Base-by-base conservation (phyloP, 1,140 invertebrate genomes). In the Trissolcus basalis region DNA sequence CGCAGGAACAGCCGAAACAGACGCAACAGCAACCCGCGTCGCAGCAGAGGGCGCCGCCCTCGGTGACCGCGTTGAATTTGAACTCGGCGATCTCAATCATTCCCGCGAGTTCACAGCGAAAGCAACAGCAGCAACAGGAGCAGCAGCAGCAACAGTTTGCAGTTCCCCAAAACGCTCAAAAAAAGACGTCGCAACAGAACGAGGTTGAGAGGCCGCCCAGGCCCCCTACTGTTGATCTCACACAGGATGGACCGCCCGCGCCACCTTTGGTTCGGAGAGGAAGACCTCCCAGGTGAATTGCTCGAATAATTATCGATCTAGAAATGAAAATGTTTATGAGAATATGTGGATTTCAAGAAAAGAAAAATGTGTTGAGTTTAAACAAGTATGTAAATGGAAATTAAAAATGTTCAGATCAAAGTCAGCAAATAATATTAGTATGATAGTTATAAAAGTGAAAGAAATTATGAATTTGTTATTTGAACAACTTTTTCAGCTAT, bases 11-110 rank as follows among this genome's bases (percentile, higher is more conserved):
- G 36, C 58, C n/a, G n/a, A n/a, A 67, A 33, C 70, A 74, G 13
- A 56, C 19, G 6, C 19, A 64, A 14, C 67, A 69, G 19, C 53
- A 56, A 27, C 15, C 0, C 9, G 10, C n/a, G 67, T 77, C 80
- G 15, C 41, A 79, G 12, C 79, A 80, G 47, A 54, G 63, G 48
- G 65, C 74, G 53, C 59, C 81, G 39, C 56, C 83, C 39, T 81
- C 85, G 14, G 85, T 88, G 55, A 81, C 85, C 70, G 85, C 90
- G 10, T 81, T 92, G n/a, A 94, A 93, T 83, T 84, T 94, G 0
- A 93, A 93, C 58, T 92, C 92, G 8, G 92, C 92, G 16, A 92
- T 94, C 45, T 94, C 93, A 69, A 93, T 95, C 51, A 91, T 92
- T 69, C 90, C 91, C n/a, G 85, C 89, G 39, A 87, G 79, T 67